These are phyloP conservation scores for Arctopsyche grandis DNA, from an alignment of 1,140 invertebrate species.

Conservation along the genomic window DNA sequence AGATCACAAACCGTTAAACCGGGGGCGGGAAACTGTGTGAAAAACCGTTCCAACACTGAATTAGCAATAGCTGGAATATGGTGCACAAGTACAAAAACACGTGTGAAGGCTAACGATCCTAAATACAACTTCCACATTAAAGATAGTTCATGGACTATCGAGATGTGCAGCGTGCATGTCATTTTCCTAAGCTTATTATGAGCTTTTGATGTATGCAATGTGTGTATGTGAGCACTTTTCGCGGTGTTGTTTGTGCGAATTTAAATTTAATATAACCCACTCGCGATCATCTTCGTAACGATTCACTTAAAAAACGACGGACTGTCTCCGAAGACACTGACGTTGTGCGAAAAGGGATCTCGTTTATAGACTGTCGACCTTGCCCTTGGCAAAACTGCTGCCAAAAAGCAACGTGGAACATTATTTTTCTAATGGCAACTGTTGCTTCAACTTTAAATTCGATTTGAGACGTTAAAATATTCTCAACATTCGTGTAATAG, in stretches of 20 bases:
- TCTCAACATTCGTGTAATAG: too few relatives aligned
- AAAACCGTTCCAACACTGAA: slow-evolving; percentile 29
- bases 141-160: background rate
- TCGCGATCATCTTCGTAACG: background rate
- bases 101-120: slow-evolving; percentile 28
- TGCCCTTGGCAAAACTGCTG: slow-evolving; percentile 34
- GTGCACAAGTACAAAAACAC: slow-evolving; percentile 2
- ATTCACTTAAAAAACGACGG: background rate
- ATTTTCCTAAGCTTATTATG: background rate
- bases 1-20: background rate
- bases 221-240: background rate
- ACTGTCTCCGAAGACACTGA: background rate
- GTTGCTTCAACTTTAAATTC: too few relatives aligned
- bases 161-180: slow-evolving; percentile 20
- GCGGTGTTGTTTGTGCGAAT: background rate
- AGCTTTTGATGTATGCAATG: too few relatives aligned
- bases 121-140: slow-evolving; percentile 30
- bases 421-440: background rate
- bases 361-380: slow-evolving; percentile 18
- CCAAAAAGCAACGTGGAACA: slow-evolving; percentile 22
- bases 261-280: background rate
- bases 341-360: slow-evolving; percentile 6
- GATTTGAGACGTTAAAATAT: too few relatives aligned
- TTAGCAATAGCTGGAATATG: slow-evolving; percentile 27
- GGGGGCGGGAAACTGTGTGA: background rate